Percentiles rank a stretch among this genome's conserved stretches.
These are phyloP conservation scores for Rhamphomyia laevipes DNA, from an alignment of 2,888 invertebrate genomes.

Conservation along the genomic window DNA sequence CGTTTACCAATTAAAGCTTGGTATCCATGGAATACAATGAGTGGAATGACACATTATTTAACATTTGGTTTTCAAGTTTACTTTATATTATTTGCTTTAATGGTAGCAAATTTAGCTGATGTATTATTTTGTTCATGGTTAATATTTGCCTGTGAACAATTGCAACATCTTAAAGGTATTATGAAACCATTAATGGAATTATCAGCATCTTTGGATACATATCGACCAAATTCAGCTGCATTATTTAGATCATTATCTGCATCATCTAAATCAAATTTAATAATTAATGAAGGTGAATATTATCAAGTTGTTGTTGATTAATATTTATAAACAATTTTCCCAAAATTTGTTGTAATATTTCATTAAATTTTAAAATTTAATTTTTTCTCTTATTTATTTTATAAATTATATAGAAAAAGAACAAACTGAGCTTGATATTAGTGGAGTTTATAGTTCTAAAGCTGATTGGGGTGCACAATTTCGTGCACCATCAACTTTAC, in stretches of 20 bases:
- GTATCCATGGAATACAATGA: slow-evolving; percentile 67
- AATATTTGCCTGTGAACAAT: slow-evolving; percentile 74
- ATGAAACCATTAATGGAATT: slow-evolving; percentile 81
- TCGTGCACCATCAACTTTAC: slow-evolving; percentile 52
- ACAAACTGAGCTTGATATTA: slow-evolving; percentile 50
- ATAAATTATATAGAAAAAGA: slow-evolving; percentile 37
- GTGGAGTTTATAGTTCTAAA: slow-evolving; percentile 64
- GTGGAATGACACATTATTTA: slow-evolving; percentile 53
- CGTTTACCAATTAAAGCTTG: slow-evolving; percentile 62
- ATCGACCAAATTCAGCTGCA: slow-evolving; percentile 58
- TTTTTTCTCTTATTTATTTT: neutral
- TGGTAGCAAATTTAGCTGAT: slow-evolving; percentile 51
- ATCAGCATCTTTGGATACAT: slow-evolving; percentile 69
- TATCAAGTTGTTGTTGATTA: too few species aligned
- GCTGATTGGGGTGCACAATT: slow-evolving; percentile 67
- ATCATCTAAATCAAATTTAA: slow-evolving; percentile 36
- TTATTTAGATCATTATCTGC: slow-evolving; percentile 48
- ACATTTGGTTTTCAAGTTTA: slow-evolving; percentile 58
- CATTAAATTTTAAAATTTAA: too few species aligned
- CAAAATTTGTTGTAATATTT: too few species aligned
- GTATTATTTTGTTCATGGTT: slow-evolving; percentile 76
- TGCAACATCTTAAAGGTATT: slow-evolving; percentile 74
- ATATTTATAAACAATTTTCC: too few species aligned
- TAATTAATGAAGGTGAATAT: slow-evolving; percentile 32
- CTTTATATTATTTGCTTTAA: slow-evolving; percentile 53